These are phyloP conservation scores for Liopterus haemorrhoidalis DNA, from an alignment of 2,888 invertebrate genomes.

Conservation along the genomic window DNA sequence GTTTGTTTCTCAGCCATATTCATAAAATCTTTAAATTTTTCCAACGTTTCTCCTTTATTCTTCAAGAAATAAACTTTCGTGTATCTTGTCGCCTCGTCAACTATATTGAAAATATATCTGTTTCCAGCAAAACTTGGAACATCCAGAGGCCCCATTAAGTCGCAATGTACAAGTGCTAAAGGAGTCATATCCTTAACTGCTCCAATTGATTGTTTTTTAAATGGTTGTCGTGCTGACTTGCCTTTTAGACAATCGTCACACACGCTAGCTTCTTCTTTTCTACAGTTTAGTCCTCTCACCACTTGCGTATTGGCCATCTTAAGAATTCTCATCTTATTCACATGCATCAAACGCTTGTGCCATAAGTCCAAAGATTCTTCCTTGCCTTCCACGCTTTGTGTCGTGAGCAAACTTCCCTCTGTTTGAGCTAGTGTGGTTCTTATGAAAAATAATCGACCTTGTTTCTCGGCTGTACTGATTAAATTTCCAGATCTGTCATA, in stretches of 20 bases:
- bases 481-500: not conserved
- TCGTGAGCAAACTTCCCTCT: no score
- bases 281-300: no score
- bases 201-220: constrained; percentile 7
- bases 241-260: constrained; percentile 22
- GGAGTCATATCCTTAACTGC: not conserved
- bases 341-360: no score
- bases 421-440: no score
- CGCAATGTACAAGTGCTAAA: not conserved
- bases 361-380: no score
- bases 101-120: not conserved
- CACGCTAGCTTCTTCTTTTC: no score
- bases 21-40: not conserved
- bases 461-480: not conserved
- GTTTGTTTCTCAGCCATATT: constrained; percentile 8
- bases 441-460: no score
- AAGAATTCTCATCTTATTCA: no score
- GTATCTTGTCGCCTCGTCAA: constrained; percentile 2
- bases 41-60: not conserved
- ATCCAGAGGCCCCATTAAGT: not conserved
- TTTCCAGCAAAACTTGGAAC: not conserved
- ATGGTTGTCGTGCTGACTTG: constrained; percentile 24
- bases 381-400: no score
- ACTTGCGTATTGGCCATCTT: no score
- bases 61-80: not conserved